A percentile compares a stretch with the other conserved stretches of the same genome.
Conservation (phyloP, 2,113 vertebrate species). For the Pelmatolapia mariae region DNA sequence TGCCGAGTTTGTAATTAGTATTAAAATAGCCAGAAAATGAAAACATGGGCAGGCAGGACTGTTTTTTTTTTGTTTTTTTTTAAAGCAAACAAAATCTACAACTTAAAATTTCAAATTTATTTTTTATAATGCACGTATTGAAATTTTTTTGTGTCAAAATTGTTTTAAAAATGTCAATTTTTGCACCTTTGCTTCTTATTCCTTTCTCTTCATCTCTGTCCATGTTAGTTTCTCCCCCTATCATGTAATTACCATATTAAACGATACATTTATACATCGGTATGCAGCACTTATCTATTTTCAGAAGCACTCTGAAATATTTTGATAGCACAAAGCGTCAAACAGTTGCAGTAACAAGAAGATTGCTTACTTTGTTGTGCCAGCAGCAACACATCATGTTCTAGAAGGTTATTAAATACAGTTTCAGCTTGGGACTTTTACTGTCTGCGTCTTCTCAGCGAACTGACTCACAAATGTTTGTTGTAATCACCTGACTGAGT, state of each 20-base stretch:
- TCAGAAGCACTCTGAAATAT: background rate
- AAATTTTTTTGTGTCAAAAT: background rate
- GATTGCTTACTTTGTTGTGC: background rate
- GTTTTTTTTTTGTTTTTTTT: rapidly evolving
- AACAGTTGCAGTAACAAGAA: background rate
- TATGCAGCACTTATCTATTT: background rate
- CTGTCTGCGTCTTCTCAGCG: background rate
- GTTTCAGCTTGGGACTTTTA: background rate
- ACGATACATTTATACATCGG: background rate
- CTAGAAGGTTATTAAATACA: background rate
- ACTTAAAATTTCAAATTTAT: background rate
- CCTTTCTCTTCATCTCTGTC: background rate
- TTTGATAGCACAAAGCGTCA: background rate
- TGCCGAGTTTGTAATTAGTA: background rate
- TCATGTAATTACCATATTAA: background rate
- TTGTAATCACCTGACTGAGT: background rate
- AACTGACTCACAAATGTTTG: background rate
- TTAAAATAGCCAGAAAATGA: background rate
- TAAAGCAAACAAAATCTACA: background rate
- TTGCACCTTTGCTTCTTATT: background rate
- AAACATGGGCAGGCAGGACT: background rate
- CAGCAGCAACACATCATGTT: background rate
- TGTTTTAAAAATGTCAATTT: background rate
- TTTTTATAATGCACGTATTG: background rate
- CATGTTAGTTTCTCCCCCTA: background rate